These are phyloP conservation scores for Paramuricea clavata DNA, from an alignment of 92 coral and sea anemone species.

Conservation along the genomic window DNA sequence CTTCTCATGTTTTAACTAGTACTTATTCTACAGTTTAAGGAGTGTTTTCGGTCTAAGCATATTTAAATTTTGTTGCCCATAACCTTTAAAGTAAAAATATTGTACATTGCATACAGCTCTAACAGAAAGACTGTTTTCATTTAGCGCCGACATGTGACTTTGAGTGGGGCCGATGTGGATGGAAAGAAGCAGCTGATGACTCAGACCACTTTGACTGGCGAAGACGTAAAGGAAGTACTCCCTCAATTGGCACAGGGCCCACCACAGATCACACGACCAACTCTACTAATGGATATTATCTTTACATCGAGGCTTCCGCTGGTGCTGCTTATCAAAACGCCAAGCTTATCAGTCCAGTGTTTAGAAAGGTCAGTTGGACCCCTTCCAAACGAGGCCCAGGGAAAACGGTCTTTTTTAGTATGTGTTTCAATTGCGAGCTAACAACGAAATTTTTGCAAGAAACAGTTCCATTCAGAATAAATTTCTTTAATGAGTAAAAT, in stretches of 20 bases:
- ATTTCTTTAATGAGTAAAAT: too few species aligned
- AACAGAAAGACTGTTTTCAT: background rate
- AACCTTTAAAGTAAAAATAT: background rate
- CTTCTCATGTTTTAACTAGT: too few species aligned
- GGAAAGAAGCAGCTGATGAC: conserved; percentile 77
- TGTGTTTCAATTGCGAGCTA: too few species aligned
- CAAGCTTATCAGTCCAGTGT: conserved; percentile 78
- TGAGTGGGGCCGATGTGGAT: conserved; percentile 85
- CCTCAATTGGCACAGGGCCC: conserved; percentile 95
- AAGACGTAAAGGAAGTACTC: conserved; percentile 83
- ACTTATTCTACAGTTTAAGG: too few species aligned
- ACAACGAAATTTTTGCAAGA: too few species aligned
- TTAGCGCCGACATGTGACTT: conserved; percentile 86
- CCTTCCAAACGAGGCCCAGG: background rate
- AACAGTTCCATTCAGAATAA: too few species aligned
- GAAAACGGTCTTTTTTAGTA: too few species aligned
- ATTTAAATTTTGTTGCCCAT: too few species aligned
- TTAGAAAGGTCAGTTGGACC: conserved; percentile 69
- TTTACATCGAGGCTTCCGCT: conserved; percentile 87
- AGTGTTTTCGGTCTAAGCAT: too few species aligned
- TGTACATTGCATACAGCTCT: background rate
- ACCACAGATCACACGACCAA: conserved; percentile 91
- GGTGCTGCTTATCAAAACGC: conserved; percentile 87
- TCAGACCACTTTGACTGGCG: conserved; percentile 93
- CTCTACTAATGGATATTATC: conserved; percentile 83